A percentile compares a stretch with the other conserved stretches of the same genome.
These are phyloP conservation scores for Actinostola sp. DNA, from an alignment of 92 coral and sea anemone species.

Conservation along the genomic window DNA sequence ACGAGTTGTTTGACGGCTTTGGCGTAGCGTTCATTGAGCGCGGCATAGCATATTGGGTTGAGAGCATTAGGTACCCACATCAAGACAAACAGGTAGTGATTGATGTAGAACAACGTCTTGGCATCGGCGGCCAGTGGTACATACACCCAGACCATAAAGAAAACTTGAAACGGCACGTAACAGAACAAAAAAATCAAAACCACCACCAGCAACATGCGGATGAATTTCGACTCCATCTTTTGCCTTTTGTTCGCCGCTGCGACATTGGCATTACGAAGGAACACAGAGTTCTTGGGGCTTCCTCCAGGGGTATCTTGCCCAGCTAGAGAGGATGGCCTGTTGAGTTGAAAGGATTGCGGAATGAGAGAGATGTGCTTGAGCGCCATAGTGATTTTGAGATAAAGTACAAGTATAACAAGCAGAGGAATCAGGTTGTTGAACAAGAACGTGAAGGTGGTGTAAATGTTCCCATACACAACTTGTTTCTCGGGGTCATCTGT, in stretches of 20 bases:
- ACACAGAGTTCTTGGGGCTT: slow-evolving; percentile 65
- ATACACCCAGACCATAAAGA: slow-evolving; percentile 49
- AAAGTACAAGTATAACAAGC: slow-evolving; percentile 57
- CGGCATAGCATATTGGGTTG: slow-evolving; percentile 81
- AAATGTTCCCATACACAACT: slow-evolving; percentile 36
- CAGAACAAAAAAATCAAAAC: slow-evolving; percentile 69
- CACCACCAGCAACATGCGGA: slow-evolving; percentile 70
- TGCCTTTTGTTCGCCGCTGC: slow-evolving; percentile 59
- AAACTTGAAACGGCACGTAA: slow-evolving; percentile 73
- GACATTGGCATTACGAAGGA: slow-evolving; percentile 55
- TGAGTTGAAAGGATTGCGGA: slow-evolving; percentile 57
- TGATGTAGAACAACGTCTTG: neutral
- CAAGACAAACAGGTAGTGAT: slow-evolving; percentile 53
- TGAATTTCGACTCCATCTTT: slow-evolving; percentile 65
- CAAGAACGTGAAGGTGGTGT: slow-evolving; percentile 58
- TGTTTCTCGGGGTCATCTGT: slow-evolving; percentile 38
- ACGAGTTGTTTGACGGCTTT: slow-evolving; percentile 57
- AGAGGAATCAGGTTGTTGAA: slow-evolving; percentile 65
- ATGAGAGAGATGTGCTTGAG: slow-evolving; percentile 62
- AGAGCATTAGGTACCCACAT: slow-evolving; percentile 78
- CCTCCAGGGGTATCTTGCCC: slow-evolving; percentile 52
- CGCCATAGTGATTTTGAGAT: slow-evolving; percentile 67
- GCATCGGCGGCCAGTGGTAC: neutral
- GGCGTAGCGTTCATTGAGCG: slow-evolving; percentile 76
- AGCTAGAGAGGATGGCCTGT: slow-evolving; percentile 63